Percentiles rank a stretch among this genome's conserved stretches.
phyloP scores from a whole-genome alignment of 2,113 vertebrate species.

The Ailurus styani region DNA sequence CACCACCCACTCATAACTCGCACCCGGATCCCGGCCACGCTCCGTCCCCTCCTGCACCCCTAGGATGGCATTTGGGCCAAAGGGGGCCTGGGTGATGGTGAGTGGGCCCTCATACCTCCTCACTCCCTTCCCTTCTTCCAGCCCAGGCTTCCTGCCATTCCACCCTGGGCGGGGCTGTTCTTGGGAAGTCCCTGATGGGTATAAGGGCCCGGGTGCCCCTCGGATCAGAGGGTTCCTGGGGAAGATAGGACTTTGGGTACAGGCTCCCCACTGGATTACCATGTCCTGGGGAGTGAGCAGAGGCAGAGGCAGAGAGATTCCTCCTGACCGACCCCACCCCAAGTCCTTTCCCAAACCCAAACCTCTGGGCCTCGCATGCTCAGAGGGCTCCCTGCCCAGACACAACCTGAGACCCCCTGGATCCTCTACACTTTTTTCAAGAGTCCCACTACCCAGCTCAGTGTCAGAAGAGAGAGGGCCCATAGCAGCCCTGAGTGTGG shows the following conservation, averaged over 20 bases:
- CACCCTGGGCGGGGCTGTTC: background rate
- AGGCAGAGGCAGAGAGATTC: background rate
- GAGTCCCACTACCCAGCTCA: background rate
- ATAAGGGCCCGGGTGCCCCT: background rate
- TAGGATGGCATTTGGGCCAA: background rate
- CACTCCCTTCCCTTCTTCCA: background rate
- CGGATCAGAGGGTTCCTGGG: background rate
- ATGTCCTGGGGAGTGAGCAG: background rate
- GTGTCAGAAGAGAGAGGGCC: background rate
- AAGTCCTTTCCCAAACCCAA: background rate
- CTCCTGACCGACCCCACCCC: background rate
- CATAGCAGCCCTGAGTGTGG: background rate
- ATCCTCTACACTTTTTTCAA: background rate
- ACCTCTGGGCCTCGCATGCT: background rate
- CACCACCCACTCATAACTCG: background rate
- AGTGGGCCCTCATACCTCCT: background rate
- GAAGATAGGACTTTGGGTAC: background rate
- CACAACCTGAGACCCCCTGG: background rate
- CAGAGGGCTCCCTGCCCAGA: background rate
- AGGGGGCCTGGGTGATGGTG: constrained; percentile 27
- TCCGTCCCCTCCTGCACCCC: background rate
- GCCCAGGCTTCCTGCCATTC: background rate
- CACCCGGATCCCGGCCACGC: background rate
- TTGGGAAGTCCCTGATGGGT: background rate
- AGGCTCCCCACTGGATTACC: background rate